These are phyloP conservation scores for Manis javanica DNA, from an alignment of 2,797 vertebrate genomes.

Conservation along the genomic window DNA sequence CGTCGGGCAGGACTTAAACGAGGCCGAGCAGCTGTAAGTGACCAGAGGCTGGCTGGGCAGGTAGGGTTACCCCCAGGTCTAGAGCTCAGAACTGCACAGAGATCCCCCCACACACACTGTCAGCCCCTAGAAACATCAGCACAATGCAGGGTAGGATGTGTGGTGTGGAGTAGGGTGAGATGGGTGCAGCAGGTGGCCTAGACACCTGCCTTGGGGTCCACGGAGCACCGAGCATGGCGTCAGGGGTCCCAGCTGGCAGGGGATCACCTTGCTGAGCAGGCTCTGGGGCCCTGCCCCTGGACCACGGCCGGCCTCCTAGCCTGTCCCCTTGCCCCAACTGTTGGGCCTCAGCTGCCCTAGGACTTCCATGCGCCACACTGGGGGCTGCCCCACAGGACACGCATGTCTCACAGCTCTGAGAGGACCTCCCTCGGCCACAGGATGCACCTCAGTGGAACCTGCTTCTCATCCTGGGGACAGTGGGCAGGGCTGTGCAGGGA, in stretches of 20 bases:
- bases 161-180: too few relatives aligned
- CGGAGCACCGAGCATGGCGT: background rate
- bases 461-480: background rate
- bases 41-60: background rate
- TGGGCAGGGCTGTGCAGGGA: background rate
- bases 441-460: background rate
- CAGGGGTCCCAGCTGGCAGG: background rate
- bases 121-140: background rate
- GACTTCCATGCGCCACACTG: background rate
- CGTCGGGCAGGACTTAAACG: rapidly evolving
- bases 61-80: background rate
- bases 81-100: background rate
- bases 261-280: background rate
- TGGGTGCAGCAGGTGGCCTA: background rate
- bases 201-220: background rate
- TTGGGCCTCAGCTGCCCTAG: slow-evolving; percentile 10
- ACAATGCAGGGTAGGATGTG: background rate
- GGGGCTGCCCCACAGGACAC: background rate
- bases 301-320: background rate
- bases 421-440: background rate
- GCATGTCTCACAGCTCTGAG: background rate
- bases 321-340: background rate
- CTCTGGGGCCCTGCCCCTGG: background rate
- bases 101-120: background rate
- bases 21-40: background rate